These are phyloP conservation scores for Tenebrio molitor DNA, from an alignment of 1,140 invertebrate genomes.

Conservation along the genomic window DNA sequence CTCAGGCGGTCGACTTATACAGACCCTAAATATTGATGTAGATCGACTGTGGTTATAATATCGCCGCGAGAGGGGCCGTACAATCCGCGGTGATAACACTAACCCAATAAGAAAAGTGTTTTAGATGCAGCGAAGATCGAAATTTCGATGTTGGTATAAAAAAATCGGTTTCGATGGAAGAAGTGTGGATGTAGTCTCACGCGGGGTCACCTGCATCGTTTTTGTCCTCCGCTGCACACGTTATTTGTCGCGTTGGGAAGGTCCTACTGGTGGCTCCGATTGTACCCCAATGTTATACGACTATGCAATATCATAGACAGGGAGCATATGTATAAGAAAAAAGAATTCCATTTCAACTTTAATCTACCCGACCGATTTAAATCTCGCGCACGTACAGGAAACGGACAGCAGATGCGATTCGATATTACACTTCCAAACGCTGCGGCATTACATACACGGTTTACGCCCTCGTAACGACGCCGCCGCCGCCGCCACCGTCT, in stretches of 20 bases:
- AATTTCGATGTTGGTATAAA: neutral
- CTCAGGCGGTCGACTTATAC: constrained; percentile 54
- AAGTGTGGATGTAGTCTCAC: too few species aligned
- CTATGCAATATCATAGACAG: constrained; percentile 56
- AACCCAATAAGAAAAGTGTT: constrained; percentile 9
- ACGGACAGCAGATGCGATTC: constrained; percentile 61
- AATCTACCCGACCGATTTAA: constrained; percentile 62
- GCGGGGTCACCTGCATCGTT: too few species aligned
- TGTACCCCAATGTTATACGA: constrained; percentile 40
- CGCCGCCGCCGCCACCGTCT: constrained; percentile 4
- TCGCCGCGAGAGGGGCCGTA: constrained; percentile 34
- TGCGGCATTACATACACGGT: constrained; percentile 61
- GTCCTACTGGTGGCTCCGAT: neutral
- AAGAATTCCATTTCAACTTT: constrained; percentile 61
- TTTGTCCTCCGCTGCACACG: too few species aligned
- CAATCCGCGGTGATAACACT: constrained; percentile 41
- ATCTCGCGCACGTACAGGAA: constrained; percentile 62
- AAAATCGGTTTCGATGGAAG: neutral
- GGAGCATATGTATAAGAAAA: constrained; percentile 61
- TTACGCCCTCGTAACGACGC: constrained; percentile 60
- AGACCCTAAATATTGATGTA: constrained; percentile 54
- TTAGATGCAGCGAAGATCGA: neutral
- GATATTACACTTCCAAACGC: constrained; percentile 57
- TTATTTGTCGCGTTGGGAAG: too few species aligned
- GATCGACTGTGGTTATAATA: constrained; percentile 45